Base-by-base conservation (phyloP, 2,797 vertebrate genomes). In the Cuniculus paca region DNA sequence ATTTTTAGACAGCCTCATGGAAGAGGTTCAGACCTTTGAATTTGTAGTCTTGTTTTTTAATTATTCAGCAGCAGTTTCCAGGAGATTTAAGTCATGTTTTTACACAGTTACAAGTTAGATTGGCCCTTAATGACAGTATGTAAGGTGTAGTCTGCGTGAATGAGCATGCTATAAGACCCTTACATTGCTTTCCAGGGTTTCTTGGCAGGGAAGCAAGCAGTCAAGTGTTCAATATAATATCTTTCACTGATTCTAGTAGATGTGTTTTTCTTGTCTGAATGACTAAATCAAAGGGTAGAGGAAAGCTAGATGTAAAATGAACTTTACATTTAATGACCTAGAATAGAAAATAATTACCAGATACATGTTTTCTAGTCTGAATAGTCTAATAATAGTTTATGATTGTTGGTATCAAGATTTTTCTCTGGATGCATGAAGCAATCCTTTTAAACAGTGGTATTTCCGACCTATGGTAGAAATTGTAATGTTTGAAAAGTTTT, bases 361-460 rank as follows among this genome's bases (percentile, higher is more conserved):
- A 75, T 75, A 79, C 0, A n/a, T 12, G 17, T 88, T 95, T 82
- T 95, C 42, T 6, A 45, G 24, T 90, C 20, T 86, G 39, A 87
- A 79, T 84, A 63, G 61, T 88, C 19, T 63, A 74, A 20, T 68
- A 61, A 77, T 42, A 45, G 36, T 56, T 80, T 90, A 36, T 85
- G 72, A 60, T 84, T 90, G 48, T 72, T 96, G 26, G 39, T 84
- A n/a, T 91, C 9, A 54, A 36, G 50, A 72, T 95, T 95, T 95
- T 96, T 95, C 94, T 95, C 77, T 78, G 85, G 34, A 14, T 87
- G 6, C 34, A 72, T 92, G 45, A 92, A 86, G 20, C 36, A 88
- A n/a, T 90, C 26, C n/a, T 97, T 91, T 96, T 81, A 91, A 86
- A 48, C 81, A 82, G 72, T 86, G 28, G 16, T 79, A 85, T 86